Evolutionary conservation across 2,888 invertebrate genomes (phyloP).

Genomic region (Dexiosoma caninum): DNA sequence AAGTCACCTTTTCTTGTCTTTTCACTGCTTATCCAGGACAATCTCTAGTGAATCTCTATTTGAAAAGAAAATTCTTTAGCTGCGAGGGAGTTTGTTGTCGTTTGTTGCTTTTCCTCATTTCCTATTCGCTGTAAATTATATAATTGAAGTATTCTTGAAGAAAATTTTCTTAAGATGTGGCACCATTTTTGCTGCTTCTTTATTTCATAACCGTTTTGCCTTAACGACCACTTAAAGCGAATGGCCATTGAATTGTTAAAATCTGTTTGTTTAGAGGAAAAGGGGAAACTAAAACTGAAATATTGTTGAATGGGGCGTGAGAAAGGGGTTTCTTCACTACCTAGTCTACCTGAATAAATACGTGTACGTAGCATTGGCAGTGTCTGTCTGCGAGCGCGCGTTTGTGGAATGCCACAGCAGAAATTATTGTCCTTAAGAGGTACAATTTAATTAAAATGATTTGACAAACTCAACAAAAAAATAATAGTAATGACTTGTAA

Average conservation of each 20-base stretch:
- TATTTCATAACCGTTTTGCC: conserved; percentile 5
- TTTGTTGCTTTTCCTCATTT: background rate
- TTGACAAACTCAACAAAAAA: conserved; percentile 53
- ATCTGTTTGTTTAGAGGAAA: conserved; percentile 58
- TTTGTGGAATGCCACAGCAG: background rate
- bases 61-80: conserved; percentile 12
- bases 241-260: conserved; percentile 62
- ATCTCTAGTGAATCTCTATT: conserved; percentile 39
- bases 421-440: conserved; percentile 58
- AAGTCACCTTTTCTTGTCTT: conserved; percentile 27
- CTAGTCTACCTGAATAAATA: conserved; percentile 57
- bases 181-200: conserved; percentile 42
- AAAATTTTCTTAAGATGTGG: conserved; percentile 56
- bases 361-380: no score
- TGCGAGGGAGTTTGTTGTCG: conserved; percentile 6
- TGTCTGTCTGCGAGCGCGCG: background rate
- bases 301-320: background rate
- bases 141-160: conserved; percentile 60
- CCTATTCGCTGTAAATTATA: conserved; percentile 45
- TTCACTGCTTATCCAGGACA: conserved; percentile 4
- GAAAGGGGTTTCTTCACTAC: background rate
- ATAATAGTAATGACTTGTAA: conserved; percentile 44
- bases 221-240: conserved; percentile 55
- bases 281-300: conserved; percentile 2
- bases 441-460: conserved; percentile 64